phyloP scores from a whole-genome alignment of 2,888 invertebrate genomes.

The Aphidius colemani region DNA sequence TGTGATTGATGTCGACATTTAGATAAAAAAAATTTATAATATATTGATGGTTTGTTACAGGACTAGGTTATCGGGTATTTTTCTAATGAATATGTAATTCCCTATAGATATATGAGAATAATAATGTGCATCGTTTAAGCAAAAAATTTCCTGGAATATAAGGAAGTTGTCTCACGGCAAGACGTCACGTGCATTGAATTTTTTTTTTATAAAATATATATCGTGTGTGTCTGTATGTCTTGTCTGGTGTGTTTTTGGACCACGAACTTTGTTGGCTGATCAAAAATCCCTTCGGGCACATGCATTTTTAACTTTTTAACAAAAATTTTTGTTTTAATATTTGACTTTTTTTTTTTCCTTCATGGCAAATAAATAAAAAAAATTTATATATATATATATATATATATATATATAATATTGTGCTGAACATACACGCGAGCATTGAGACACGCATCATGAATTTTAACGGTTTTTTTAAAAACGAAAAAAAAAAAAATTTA shows the following conservation, averaged over 20 bases:
- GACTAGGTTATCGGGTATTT: too few species aligned
- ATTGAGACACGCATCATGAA: constrained; percentile 6
- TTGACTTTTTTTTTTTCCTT: constrained; percentile 6
- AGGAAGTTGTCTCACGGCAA: constrained; percentile 23
- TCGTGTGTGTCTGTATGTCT: constrained; percentile 6
- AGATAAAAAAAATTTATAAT: constrained; percentile 61
- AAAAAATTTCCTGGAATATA: constrained; percentile 21
- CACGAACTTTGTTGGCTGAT: constrained; percentile 18
- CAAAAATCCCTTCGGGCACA: constrained; percentile 15
- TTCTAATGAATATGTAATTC: too few species aligned
- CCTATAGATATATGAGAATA: too few species aligned
- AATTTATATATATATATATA: too few species aligned
- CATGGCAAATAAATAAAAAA: not conserved
- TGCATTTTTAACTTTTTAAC: constrained; percentile 12
- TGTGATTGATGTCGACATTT: constrained; percentile 46
- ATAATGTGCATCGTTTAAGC: not conserved
- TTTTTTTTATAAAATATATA: not conserved
- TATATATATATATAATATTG: too few species aligned
- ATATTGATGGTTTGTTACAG: constrained; percentile 40
- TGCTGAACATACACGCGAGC: constrained; percentile 5
- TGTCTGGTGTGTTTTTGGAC: constrained; percentile 11
- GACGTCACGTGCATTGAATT: constrained; percentile 18
- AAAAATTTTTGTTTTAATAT: not conserved
- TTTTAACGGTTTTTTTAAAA: not conserved
- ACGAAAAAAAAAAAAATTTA: not conserved